Evolutionary conservation across 2,888 invertebrate genomes (phyloP), one percentile per base, ranked within the genome.

Genomic region (Cylindroiulus punctatus): DNA sequence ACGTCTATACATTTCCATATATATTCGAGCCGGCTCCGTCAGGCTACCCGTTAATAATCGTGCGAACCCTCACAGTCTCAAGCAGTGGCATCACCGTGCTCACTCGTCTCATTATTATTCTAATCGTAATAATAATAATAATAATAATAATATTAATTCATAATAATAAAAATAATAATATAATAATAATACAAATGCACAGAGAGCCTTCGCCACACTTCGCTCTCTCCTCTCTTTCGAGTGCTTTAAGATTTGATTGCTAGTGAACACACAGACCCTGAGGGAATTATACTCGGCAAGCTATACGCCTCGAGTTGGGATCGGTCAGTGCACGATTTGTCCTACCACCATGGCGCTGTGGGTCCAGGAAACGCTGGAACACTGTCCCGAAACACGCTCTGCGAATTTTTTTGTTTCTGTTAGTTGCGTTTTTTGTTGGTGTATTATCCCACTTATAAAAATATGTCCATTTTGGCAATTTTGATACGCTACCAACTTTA

Each of bases 1-100:
- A 83, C 32, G 36, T 30, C 22, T 83, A 83, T 30, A 83, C 32
- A 36, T 83, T n/a, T 83, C 30, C 32, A 83, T 83, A 83, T 36
- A 83, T 83, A 83, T 83, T 36, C 36, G 26, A 76, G 76, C 76
- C 76, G 30, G 30, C 76, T 76, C 83, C 83, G 30, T 83, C 83
- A 83, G 83, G 83, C 40, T 83, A 83, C 83, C 83, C 83, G 83
- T 83, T 83, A 83, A 26, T n/a, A 83, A 36, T 36, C 40, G 32
- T n/a, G 83, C 83, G 83, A 36, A 36, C 83, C 83, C 83, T 83
- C 40, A 30, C 83, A 36, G 83, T 83, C 83, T 30, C 83, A 30
- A 83, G n/a, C 26, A 83, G 83, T 76, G 76, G 76, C 83, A 83
- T n/a, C 36, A 32, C 83, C 83, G 22, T 83, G 83, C 83, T 83